Conservation (phyloP, 2,888 invertebrate species). For the Aporophyla nigra region DNA sequence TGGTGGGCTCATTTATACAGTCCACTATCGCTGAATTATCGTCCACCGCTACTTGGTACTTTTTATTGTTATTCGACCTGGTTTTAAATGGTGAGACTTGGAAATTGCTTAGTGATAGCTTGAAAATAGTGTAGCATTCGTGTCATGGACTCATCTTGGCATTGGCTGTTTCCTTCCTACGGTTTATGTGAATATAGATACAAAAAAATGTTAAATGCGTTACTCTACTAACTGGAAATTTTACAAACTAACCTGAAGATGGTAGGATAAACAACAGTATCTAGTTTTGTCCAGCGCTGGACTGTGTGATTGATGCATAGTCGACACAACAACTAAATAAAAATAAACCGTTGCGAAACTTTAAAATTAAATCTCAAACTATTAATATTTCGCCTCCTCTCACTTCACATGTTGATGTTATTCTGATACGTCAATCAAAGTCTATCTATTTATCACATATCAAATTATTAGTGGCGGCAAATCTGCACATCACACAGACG, state of each 20-base stretch:
- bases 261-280: background rate
- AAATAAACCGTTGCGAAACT: conserved; percentile 6
- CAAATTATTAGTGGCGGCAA: conserved; percentile 60
- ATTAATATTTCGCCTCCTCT: conserved; percentile 26
- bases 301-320: background rate
- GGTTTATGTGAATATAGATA: background rate
- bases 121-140: conserved; percentile 24
- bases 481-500: conserved; percentile 50
- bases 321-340: conserved; percentile 18
- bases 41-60: conserved; percentile 49
- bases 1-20: conserved; percentile 20
- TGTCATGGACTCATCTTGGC: conserved; percentile 42
- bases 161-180: conserved; percentile 26
- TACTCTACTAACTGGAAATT: background rate
- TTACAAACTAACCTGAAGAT: background rate
- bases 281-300: background rate
- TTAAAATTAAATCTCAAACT: conserved; percentile 19
- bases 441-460: conserved; percentile 58
- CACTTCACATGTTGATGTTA: conserved; percentile 42
- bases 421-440: conserved; percentile 59
- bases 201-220: background rate
- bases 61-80: conserved; percentile 64
- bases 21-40: conserved; percentile 51
- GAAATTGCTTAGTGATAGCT: conserved; percentile 21
- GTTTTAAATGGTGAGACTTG: conserved; percentile 47